A percentile compares a stretch with the other conserved stretches of the same genome.
Conservation (phyloP, 2,797 vertebrate species). For the Tangara arthus region DNA sequence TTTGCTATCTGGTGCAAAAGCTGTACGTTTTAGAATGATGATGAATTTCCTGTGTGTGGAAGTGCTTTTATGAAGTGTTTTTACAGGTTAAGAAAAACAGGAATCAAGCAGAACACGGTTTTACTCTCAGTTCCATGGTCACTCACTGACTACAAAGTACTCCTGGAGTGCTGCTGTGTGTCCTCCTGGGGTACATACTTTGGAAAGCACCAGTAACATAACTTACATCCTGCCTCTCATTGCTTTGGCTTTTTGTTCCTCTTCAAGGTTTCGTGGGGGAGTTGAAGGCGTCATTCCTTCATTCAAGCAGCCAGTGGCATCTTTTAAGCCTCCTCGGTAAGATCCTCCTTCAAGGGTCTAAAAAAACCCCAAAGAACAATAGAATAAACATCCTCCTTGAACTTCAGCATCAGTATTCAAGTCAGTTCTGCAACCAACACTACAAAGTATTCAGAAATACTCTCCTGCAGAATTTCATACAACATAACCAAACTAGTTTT, state of each 20-base stretch:
- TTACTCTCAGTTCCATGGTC: neutral
- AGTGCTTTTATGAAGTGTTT: neutral
- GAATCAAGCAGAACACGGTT: neutral
- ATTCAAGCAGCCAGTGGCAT: conserved; percentile 75
- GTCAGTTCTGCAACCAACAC: neutral
- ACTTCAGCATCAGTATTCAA: neutral
- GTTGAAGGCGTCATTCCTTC: conserved; percentile 80
- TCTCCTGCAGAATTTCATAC: neutral
- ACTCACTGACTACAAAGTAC: neutral
- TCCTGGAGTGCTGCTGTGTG: neutral
- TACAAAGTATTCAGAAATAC: neutral
- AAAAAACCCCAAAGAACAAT: conserved; percentile 17
- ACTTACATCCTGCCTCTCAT: conserved; percentile 94
- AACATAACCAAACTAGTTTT: neutral
- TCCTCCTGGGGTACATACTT: neutral
- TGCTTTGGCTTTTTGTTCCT: conserved; percentile 94
- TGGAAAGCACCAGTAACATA: neutral
- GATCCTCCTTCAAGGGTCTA: conserved; percentile 89
- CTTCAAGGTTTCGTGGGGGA: conserved; percentile 88
- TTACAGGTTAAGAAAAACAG: neutral
- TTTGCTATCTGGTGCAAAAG: neutral
- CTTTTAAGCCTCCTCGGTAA: conserved; percentile 83
- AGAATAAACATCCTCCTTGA: conserved; percentile 7
- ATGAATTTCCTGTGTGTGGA: neutral
- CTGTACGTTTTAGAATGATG: neutral